Evolutionary conservation across 2,113 vertebrate genomes (phyloP), one percentile per base, ranked within the genome.

Genomic region (Laterallus jamaicensis): DNA sequence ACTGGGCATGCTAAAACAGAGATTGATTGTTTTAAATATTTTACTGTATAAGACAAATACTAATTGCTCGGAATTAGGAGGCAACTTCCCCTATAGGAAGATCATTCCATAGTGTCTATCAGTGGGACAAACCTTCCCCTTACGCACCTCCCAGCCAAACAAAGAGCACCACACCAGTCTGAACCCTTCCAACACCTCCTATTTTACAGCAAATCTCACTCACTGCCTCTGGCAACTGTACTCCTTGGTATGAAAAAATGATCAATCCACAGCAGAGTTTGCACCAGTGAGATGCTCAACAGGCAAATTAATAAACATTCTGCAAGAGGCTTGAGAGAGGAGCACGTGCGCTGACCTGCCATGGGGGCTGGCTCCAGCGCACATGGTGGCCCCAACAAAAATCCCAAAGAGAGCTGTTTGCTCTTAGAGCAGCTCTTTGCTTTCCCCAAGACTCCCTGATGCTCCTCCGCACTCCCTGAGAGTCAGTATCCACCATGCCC

Each of bases 401-500:
- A 9, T 24, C 74, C 26, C 44, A 5, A 1, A 14, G 44, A 82
- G 28, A 6, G 1, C 0, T 18, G 17, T 29, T 63, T 4, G 1
- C 28, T 47, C 52, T 49, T 29, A 26, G 15, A 40, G 39, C 29
- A 91, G 54, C 17, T 60, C 52, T 69, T 77, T 83, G 59, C 16
- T 12, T 52, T 55, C 56, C 14, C 40, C 32, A 31, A 39, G 0
- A 0, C 26, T 59, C 42, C 11, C 5, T 1, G 63, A 15, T 70
- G 64, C 15, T 14, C 70, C 55, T 82, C 50, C 11, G 0, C 7
- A 0, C 19, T 31, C 49, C 39, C 40, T 21, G 16, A 44, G 58
- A 32, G 39, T 3, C 47, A 2, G 2, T 9, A 82, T n/a, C 66
- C 28, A 10, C 39, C 3, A 5, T 0, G 0, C 28, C 24, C 0